phyloP scores from a whole-genome alignment of 2,797 vertebrate species.

The Parauchenoglanis ngamensis region DNA sequence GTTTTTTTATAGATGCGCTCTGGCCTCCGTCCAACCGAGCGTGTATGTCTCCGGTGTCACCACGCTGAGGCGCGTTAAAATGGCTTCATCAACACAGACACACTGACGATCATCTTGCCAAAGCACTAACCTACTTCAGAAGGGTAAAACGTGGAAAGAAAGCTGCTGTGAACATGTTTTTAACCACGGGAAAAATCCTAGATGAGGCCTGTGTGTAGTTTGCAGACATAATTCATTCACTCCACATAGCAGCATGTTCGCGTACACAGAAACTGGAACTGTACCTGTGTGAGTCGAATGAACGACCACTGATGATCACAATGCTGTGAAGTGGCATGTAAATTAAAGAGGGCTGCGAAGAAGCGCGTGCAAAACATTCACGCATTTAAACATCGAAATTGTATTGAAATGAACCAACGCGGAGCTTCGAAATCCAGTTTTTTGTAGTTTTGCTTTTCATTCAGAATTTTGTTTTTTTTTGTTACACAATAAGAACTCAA shows the following conservation, averaged over 20 bases:
- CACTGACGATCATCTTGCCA: neutral
- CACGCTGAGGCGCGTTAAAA: conserved; percentile 27
- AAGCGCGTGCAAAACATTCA: too few species aligned
- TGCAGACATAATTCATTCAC: neutral
- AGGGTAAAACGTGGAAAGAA: neutral
- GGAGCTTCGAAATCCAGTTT: too few species aligned
- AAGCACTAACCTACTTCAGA: neutral
- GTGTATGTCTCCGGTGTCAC: neutral
- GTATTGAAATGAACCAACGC: too few species aligned
- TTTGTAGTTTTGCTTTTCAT: too few species aligned
- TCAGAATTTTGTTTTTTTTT: too few species aligned
- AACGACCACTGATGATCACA: neutral
- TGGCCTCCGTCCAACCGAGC: conserved; percentile 2
- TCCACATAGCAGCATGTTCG: too few species aligned
- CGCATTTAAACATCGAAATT: too few species aligned
- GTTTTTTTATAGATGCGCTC: neutral
- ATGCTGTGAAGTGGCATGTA: too few species aligned
- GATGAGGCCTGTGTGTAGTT: neutral
- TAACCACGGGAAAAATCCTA: neutral
- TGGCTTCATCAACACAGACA: conserved; percentile 26
- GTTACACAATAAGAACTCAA: too few species aligned
- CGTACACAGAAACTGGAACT: neutral
- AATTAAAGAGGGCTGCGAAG: too few species aligned
- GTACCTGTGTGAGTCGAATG: neutral
- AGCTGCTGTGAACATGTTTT: neutral